Base-by-base conservation (phyloP, 2,797 vertebrate species). In the Clarias fuscus region DNA sequence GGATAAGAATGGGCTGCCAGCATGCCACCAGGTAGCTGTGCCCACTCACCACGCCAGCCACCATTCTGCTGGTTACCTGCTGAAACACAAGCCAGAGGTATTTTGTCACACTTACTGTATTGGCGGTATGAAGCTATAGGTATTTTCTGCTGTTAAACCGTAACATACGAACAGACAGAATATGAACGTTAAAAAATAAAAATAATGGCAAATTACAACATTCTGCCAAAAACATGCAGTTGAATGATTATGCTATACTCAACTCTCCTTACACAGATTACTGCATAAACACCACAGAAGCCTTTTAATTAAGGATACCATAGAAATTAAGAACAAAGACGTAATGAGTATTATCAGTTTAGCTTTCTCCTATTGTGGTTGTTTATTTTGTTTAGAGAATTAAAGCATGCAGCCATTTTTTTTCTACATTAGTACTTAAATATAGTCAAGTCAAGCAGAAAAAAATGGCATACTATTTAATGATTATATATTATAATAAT, bases 1-100 rank as follows among this genome's bases (percentile, higher is more conserved):
- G 96, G 90, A 99, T 96, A 92, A 99, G 97, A 92, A 99, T 98
- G 88, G 98, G 98, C 96, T 98, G 98, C 98, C 98, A 99, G 96
- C 98, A 99, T 88, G 97, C 96, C 95, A 98, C 96, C 94, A 98
- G 94, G 95, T 97, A 97, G 96, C 96, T 98, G 96, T 97, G 96
- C 95, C 97, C 96, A 90, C 96, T 97, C 92, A 93, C 94, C 90
- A 97, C 96, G 91, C 95, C 96, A 84, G 92, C 95, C 95, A 97
- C 96, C 98, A 99, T 98, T 95, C 96, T 98, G 94, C 96, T 96
- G 94, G 95, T 97, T 95, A 98, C 98, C 98, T 99, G 94, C 88
- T 91, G 92, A 93, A 85, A 94, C 83, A 80, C 48, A 80, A 84
- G 84, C 84, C 71, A 89, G 62, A 87, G 18, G 30, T 40, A 76